phyloP scores from a whole-genome alignment of 2,888 invertebrate genomes.

The Lepidochrysops patricia region DNA sequence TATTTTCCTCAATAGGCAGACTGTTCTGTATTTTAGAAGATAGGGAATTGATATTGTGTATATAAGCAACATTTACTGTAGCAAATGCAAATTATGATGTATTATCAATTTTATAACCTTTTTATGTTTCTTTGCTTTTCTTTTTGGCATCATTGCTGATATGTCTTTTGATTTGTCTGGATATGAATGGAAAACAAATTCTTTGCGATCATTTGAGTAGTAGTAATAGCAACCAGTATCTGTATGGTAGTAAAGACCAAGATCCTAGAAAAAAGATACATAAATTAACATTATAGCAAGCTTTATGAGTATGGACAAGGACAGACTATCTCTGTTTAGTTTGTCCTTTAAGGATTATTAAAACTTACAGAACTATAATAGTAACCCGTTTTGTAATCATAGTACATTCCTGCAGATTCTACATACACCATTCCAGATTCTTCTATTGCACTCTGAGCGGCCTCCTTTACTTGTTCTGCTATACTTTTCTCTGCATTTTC shows the following conservation, averaged over 20 bases:
- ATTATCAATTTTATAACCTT: slow-evolving; percentile 20
- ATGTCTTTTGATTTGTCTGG: slow-evolving; percentile 64
- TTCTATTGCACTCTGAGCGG: slow-evolving; percentile 82
- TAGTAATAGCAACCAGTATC: slow-evolving; percentile 87
- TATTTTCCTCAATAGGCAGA: too few relatives aligned
- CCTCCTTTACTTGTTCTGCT: slow-evolving; percentile 84
- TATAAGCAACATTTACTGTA: too few relatives aligned
- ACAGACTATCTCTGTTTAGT: too few relatives aligned
- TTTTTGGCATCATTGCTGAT: slow-evolving; percentile 17
- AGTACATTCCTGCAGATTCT: slow-evolving; percentile 89
- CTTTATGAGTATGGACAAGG: too few relatives aligned
- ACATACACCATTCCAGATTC: slow-evolving; percentile 89
- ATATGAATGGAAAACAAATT: slow-evolving; percentile 88
- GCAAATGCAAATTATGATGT: too few relatives aligned
- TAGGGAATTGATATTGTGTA: background rate
- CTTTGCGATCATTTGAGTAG: slow-evolving; percentile 83
- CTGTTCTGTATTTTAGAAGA: too few relatives aligned
- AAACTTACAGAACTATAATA: slow-evolving; percentile 89
- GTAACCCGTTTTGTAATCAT: slow-evolving; percentile 90
- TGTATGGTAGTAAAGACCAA: slow-evolving; percentile 91
- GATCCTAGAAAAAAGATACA: slow-evolving; percentile 75
- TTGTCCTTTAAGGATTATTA: too few relatives aligned
- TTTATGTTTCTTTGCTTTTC: slow-evolving; percentile 57
- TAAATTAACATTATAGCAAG: too few relatives aligned
- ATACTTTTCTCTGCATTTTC: slow-evolving; percentile 61